These are phyloP conservation scores for Apamea anceps DNA, from an alignment of 2,888 invertebrate genomes.

Conservation along the genomic window DNA sequence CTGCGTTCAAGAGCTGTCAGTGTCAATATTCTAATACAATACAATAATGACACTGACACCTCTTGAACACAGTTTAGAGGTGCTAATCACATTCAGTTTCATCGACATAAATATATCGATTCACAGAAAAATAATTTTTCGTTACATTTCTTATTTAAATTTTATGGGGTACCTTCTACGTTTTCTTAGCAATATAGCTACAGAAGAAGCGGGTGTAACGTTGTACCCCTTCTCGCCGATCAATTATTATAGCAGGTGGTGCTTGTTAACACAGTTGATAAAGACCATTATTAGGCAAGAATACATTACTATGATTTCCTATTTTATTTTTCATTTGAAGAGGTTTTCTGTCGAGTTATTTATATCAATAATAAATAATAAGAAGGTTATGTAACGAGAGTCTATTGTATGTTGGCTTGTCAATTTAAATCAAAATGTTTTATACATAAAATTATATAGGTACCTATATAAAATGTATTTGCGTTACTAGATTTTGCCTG, in stretches of 20 bases:
- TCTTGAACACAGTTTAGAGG: no score
- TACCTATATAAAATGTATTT: no score
- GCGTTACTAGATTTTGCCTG: no score
- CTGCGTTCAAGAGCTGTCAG: no score
- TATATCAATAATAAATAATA: not conserved
- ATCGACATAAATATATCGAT: not conserved
- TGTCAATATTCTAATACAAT: no score
- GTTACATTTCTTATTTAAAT: not conserved
- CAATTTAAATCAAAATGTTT: not conserved
- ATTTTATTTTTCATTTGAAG: conserved; percentile 3
- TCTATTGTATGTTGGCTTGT: not conserved
- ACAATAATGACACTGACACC: no score
- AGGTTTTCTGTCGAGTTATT: not conserved
- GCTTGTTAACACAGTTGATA: conserved; percentile 5
- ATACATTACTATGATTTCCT: not conserved
- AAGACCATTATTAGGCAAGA: conserved; percentile 18
- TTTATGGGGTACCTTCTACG: not conserved
- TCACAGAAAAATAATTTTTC: not conserved
- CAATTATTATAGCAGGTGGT: not conserved
- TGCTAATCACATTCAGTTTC: no score
- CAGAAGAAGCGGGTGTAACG: not conserved
- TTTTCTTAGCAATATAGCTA: not conserved
- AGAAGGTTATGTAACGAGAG: not conserved
- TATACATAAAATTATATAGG: no score
- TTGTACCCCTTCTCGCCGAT: no score